These are phyloP conservation scores for Fabriciana adippe DNA, from an alignment of 2,888 invertebrate species.

Conservation along the genomic window DNA sequence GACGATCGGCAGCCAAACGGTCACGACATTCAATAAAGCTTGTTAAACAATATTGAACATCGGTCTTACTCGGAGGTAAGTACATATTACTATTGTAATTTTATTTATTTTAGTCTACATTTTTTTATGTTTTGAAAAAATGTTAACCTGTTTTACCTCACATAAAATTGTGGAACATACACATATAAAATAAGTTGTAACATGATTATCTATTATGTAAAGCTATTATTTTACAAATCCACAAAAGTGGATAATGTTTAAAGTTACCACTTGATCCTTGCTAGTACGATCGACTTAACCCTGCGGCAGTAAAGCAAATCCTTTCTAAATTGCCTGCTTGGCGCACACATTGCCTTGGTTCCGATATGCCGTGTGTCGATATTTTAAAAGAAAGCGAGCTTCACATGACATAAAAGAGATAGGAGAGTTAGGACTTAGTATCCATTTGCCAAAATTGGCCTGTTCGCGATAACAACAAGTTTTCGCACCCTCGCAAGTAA, in stretches of 20 bases:
- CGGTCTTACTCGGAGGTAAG: slow-evolving; percentile 16
- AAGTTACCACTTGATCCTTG: slow-evolving; percentile 46
- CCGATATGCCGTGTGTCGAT: slow-evolving; percentile 66
- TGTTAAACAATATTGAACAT: slow-evolving; percentile 41
- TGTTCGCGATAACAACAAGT: slow-evolving; percentile 81
- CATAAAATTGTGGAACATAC: too few species aligned
- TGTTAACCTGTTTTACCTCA: too few species aligned
- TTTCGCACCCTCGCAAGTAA: slow-evolving; percentile 80
- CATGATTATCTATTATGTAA: not conserved
- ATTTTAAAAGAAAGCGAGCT: slow-evolving; percentile 76
- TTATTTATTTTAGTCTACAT: not conserved
- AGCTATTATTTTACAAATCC: slow-evolving; percentile 34
- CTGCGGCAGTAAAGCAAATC: slow-evolving; percentile 70
- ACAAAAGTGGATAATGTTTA: slow-evolving; percentile 46
- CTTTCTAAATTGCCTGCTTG: slow-evolving; percentile 71
- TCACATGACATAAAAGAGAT: slow-evolving; percentile 75
- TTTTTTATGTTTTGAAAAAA: too few species aligned
- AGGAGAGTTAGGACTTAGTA: slow-evolving; percentile 81
- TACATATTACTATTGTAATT: slow-evolving; percentile 30
- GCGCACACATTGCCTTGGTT: slow-evolving; percentile 52
- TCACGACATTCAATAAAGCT: slow-evolving; percentile 46
- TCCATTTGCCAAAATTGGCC: slow-evolving; percentile 82
- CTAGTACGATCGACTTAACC: slow-evolving; percentile 47
- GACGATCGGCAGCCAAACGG: slow-evolving; percentile 44
- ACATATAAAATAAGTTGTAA: not conserved